These are phyloP conservation scores for Eupithecia centaureata DNA, from an alignment of 2,888 invertebrate genomes.

Conservation along the genomic window DNA sequence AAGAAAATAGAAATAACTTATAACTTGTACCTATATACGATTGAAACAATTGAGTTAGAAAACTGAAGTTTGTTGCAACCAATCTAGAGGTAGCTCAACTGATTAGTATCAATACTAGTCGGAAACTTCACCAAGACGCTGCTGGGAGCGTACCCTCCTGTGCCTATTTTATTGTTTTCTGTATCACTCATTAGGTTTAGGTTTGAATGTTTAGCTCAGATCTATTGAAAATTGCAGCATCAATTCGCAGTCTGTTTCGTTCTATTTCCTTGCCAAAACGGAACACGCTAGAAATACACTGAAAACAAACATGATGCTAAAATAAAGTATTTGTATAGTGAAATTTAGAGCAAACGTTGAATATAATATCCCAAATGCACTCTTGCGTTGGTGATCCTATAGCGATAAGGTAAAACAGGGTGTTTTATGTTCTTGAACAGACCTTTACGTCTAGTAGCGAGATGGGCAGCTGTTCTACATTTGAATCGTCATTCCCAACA, in stretches of 20 bases:
- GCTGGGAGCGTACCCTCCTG: no score
- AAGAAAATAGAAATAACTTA: no score
- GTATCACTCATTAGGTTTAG: not conserved
- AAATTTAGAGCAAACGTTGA: not conserved
- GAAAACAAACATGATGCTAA: constrained; percentile 9
- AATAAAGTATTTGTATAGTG: constrained; percentile 10
- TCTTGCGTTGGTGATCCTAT: not conserved
- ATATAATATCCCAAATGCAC: not conserved
- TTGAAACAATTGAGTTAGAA: no score
- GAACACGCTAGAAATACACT: not conserved
- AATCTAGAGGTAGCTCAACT: no score
- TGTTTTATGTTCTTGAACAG: no score
- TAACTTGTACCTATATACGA: no score
- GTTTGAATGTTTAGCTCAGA: not conserved
- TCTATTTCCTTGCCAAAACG: constrained; percentile 3
- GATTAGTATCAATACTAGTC: no score
- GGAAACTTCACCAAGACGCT: no score
- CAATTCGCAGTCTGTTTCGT: not conserved
- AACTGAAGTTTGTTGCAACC: no score
- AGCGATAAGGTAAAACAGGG: not conserved
- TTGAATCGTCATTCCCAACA: no score
- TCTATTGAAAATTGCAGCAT: not conserved
- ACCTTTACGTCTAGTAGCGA: no score
- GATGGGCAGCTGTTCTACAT: no score
- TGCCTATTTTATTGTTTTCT: not conserved